Evolutionary conservation across 2,797 vertebrate species (phyloP), one percentile per base, ranked within the genome.

Genomic region (Malurus leucopterus): DNA sequence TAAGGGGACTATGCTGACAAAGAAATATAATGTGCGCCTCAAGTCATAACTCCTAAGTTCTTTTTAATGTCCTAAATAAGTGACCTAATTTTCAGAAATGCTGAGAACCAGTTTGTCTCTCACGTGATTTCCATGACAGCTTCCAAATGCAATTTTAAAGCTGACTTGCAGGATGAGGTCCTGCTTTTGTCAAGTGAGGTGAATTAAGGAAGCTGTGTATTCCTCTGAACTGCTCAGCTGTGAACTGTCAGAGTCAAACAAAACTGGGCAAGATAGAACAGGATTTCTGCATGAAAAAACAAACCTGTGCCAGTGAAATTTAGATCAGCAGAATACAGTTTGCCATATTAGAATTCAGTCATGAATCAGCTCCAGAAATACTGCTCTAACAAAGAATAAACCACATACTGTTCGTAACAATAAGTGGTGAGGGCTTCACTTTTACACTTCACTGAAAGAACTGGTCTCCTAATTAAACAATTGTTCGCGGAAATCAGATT

Each of bases 61-160:
- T 86, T 86, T 92, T 67, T 59, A 81, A 88, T 86, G 73, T 92
- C 88, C 89, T 91, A 86, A 94, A 94, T 92, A 95, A 95, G 86
- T 86, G 91, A 88, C 86, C 92, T 93, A 84, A 89, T 93, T 95
- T 94, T 88, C 61, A 89, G 50, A 92, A 91, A 81, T 70, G 22
- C 51, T 86, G 53, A 86, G 73, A 89, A 92, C 44, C 41, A 70
- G 34, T 88, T 92, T 8, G 0, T 76, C 38, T 84, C 70, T 89
- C 84, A 63, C 8, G 0, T 91, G 80, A 84, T 86, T 83, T 91
- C 59, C 18, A 6, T 61, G 63, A 76, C 73, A 92, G 70, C 38
- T 86, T 94, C 74, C 51, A 86, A 91, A 71, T 46, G 40, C 44
- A 73, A 22, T 65, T 92, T 91, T 87, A 78, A 92, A 89, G 57